Conservation (phyloP, 2,113 vertebrate genomes). For the Bathybates hornii region DNA sequence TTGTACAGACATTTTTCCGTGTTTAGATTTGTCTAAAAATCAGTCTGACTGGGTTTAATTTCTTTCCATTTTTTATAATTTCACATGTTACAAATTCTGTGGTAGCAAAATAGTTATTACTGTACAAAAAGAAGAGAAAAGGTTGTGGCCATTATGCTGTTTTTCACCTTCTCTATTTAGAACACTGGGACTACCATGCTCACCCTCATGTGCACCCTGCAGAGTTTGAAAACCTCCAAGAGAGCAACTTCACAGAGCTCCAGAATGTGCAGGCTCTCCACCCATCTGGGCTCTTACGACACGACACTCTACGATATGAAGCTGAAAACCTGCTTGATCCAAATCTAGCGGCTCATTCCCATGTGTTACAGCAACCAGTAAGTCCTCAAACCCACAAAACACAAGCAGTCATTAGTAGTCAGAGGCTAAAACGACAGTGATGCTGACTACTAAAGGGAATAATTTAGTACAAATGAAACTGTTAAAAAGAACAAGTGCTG, state of each 20-base stretch:
- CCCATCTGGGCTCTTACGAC: conserved; percentile 74
- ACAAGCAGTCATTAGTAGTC: neutral
- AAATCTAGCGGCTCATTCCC: conserved; percentile 67
- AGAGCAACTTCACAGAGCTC: conserved; percentile 92
- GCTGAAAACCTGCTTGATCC: conserved; percentile 84
- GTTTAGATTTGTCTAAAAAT: neutral
- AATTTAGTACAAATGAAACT: neutral
- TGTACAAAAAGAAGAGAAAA: neutral
- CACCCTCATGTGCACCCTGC: conserved; percentile 76
- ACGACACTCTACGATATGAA: conserved; percentile 77
- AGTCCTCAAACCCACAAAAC: conserved; percentile 6
- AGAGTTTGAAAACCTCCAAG: conserved; percentile 87
- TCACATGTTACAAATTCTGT: neutral
- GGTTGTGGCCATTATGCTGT: neutral
- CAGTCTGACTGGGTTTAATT: neutral
- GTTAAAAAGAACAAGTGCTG: neutral
- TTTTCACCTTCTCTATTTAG: conserved; percentile 56
- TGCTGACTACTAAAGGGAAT: neutral
- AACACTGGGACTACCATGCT: conserved; percentile 91
- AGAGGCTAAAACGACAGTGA: neutral
- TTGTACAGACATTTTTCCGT: neutral
- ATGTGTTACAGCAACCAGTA: conserved; percentile 66
- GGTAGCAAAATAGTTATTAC: neutral
- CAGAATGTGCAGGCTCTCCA: conserved; percentile 91
- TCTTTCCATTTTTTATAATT: neutral